Percentiles rank a stretch among this genome's conserved stretches.
Conservation (phyloP, 2,797 vertebrate genomes). For the Rachycentron canadum region DNA sequence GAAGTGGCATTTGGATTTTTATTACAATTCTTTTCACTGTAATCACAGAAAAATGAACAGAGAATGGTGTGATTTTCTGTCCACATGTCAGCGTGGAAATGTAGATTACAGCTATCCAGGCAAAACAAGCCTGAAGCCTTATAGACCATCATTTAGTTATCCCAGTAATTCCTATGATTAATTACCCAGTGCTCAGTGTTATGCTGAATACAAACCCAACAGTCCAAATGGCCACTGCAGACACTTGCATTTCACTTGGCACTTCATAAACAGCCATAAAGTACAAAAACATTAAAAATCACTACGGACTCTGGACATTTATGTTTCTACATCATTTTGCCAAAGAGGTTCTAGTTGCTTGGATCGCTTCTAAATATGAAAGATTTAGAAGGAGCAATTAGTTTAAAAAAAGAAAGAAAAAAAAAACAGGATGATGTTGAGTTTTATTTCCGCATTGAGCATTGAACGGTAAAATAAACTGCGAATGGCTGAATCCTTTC, state of each 20-base stretch:
- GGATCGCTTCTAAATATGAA: conserved; percentile 15
- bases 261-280: conserved; percentile 49
- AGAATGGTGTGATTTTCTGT: conserved; percentile 44
- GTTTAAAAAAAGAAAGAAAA: background rate
- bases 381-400: background rate
- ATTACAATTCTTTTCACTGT: background rate
- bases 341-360: conserved; percentile 9
- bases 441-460: background rate
- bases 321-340: conserved; percentile 27
- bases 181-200: conserved; percentile 39
- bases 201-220: conserved; percentile 45
- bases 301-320: conserved; percentile 22
- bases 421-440: background rate
- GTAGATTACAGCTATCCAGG: conserved; percentile 56
- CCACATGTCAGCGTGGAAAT: conserved; percentile 28
- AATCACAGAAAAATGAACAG: conserved; percentile 16
- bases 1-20: background rate
- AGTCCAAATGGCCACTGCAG: conserved; percentile 37
- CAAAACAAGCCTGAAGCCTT: conserved; percentile 48
- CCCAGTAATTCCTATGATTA: conserved; percentile 56
- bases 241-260: conserved; percentile 49
- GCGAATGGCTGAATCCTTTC: background rate
- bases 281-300: conserved; percentile 26
- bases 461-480: background rate
- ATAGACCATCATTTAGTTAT: conserved; percentile 40